Conservation (phyloP, 2,113 vertebrate genomes). For the Zeus faber region DNA sequence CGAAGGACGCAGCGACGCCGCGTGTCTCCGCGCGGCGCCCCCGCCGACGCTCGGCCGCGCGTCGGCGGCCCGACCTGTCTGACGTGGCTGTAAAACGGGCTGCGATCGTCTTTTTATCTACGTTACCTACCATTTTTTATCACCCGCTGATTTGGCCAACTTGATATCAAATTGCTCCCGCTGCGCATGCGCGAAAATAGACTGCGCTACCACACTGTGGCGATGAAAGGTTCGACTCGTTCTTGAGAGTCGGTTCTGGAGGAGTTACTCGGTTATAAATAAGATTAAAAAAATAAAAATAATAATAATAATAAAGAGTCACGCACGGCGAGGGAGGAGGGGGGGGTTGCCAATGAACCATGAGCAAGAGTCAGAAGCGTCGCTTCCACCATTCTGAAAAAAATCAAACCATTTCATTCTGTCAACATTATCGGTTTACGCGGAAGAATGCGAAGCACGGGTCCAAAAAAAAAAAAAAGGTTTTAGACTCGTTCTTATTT, state of each 20-base stretch:
- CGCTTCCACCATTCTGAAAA: too few species aligned
- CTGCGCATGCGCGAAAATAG: slow-evolving; percentile 67
- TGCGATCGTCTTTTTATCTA: slow-evolving; percentile 44
- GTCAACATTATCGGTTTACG: too few species aligned
- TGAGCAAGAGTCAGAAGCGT: too few species aligned
- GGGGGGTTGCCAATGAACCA: too few species aligned
- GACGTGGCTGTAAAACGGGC: slow-evolving; percentile 11
- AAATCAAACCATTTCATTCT: too few species aligned
- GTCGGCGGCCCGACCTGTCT: neutral
- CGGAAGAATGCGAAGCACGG: too few species aligned
- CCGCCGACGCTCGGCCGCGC: neutral
- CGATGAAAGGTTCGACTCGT: neutral
- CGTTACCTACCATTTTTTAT: slow-evolving; percentile 82
- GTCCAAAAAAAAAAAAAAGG: too few species aligned
- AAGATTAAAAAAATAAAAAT: too few species aligned
- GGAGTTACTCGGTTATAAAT: neutral
- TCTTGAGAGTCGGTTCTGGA: too few species aligned
- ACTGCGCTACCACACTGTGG: slow-evolving; percentile 42
- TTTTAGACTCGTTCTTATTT: too few species aligned
- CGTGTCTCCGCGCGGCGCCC: slow-evolving; percentile 1
- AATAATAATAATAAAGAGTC: too few species aligned
- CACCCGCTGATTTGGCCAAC: slow-evolving; percentile 78
- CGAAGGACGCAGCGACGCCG: slow-evolving; percentile 39
- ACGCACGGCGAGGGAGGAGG: too few species aligned
- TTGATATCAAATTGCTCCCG: slow-evolving; percentile 61